Conservation (phyloP, 2,113 vertebrate genomes). For the Rissa tridactyla region DNA sequence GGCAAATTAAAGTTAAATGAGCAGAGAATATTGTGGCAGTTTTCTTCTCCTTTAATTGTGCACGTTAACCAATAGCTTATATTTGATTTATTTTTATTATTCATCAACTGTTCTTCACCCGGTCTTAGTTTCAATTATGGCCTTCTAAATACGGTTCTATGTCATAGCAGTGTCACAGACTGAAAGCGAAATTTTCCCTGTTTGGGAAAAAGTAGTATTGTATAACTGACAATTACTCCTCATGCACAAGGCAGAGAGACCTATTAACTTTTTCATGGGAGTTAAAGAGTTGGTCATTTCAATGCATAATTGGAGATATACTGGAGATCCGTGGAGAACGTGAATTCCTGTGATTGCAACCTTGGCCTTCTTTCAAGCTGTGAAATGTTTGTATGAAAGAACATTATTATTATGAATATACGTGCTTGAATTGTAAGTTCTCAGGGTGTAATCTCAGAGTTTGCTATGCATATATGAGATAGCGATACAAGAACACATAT, state of each 20-base stretch:
- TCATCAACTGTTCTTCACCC: background rate
- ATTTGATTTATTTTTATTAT: background rate
- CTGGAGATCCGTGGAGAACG: background rate
- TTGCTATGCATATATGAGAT: background rate
- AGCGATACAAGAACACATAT: background rate
- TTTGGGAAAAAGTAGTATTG: background rate
- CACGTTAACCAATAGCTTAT: background rate
- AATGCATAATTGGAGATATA: background rate
- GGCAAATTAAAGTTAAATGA: background rate
- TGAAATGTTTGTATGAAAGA: conserved; percentile 7
- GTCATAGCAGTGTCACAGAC: background rate
- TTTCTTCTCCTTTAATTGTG: background rate
- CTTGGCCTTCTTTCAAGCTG: background rate
- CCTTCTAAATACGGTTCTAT: background rate
- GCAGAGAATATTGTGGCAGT: background rate
- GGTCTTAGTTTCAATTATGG: background rate
- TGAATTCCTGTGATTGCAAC: conserved; percentile 1
- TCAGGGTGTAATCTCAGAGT: conserved; percentile 5
- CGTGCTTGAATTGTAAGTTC: background rate
- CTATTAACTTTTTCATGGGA: background rate
- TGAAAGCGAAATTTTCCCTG: background rate
- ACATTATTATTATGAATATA: background rate
- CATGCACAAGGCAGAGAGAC: background rate
- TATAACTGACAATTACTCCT: background rate
- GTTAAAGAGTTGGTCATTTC: background rate